These are phyloP conservation scores for Lethocerus indicus DNA, from an alignment of 1,140 invertebrate genomes.

Conservation along the genomic window DNA sequence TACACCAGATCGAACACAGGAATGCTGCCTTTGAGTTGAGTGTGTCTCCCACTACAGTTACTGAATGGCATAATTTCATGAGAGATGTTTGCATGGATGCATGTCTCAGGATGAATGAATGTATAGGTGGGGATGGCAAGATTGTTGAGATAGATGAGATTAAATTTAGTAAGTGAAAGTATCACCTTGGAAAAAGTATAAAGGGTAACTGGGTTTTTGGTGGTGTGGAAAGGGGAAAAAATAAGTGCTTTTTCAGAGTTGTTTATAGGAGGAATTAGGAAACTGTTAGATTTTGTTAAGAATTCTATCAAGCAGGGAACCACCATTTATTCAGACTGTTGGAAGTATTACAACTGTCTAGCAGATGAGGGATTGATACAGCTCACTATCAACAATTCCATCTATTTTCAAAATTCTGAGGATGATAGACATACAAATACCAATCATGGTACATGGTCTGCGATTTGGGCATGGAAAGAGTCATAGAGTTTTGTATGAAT, in stretches of 20 bases:
- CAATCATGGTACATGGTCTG: no score
- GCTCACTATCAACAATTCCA: no score
- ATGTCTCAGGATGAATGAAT: not conserved
- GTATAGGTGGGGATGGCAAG: not conserved
- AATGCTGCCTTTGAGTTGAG: no score
- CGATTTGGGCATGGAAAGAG: no score
- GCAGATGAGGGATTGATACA: constrained; percentile 12
- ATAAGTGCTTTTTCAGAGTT: not conserved
- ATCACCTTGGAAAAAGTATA: no score
- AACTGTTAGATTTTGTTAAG: constrained; percentile 6
- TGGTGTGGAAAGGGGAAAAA: not conserved
- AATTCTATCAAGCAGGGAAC: constrained; percentile 16
- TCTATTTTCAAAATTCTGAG: no score
- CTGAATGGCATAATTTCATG: not conserved
- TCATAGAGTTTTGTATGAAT: no score
- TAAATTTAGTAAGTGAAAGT: not conserved
- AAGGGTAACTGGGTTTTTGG: not conserved
- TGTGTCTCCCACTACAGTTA: not conserved
- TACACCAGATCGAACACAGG: not conserved
- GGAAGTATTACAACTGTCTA: constrained; percentile 16
- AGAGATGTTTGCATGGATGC: not conserved
- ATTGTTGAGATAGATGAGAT: not conserved
- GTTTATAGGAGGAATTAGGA: not conserved
- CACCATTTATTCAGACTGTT: constrained; percentile 17
- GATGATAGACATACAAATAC: no score